Percentiles rank a stretch among this genome's conserved stretches.
Evolutionary conservation across 2,113 vertebrate genomes (phyloP).

Genomic region (Aegotheles bennettii): DNA sequence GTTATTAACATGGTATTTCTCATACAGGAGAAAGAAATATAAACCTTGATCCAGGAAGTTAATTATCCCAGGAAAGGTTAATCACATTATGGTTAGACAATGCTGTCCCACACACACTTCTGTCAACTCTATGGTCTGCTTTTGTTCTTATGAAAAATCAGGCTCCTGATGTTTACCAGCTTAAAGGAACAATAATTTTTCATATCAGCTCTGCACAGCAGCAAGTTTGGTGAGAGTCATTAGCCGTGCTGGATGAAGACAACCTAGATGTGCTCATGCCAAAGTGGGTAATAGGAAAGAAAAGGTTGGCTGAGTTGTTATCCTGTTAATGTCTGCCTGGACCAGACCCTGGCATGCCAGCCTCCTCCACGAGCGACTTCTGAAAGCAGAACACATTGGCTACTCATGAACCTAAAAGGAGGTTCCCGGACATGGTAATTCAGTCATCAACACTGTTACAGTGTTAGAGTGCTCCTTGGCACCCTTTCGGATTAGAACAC

Average conservation of each 20-base stretch:
- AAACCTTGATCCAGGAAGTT: neutral
- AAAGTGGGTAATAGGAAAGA: neutral
- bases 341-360: neutral
- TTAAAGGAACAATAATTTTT: neutral
- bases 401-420: neutral
- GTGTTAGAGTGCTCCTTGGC: neutral
- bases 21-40: neutral
- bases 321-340: neutral
- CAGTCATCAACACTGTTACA: neutral
- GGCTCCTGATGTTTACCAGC: neutral
- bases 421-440: neutral
- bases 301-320: accelerated
- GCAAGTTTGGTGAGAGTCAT: neutral
- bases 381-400: neutral
- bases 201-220: neutral
- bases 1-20: neutral
- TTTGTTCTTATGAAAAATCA: neutral
- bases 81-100: neutral
- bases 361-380: neutral
- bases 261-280: neutral
- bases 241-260: neutral
- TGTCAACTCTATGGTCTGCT: neutral
- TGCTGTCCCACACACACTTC: neutral
- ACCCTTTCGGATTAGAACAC: neutral
- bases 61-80: neutral